Evolutionary conservation across 2,113 vertebrate species (phyloP), one percentile per base, ranked within the genome.

Genomic region (Odocoileus hemionus): DNA sequence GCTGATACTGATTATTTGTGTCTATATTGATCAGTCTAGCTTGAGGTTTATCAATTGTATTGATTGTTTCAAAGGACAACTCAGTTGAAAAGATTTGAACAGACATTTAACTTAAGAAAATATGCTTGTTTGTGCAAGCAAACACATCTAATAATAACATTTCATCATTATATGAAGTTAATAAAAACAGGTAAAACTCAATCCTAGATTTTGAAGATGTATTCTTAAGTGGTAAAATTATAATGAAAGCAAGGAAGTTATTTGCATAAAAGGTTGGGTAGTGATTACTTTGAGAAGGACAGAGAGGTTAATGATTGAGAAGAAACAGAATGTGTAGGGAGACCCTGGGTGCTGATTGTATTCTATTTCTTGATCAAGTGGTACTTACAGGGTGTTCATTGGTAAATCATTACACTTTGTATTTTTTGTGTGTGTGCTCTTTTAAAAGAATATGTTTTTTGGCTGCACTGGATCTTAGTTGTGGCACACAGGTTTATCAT

Each of bases 161-260:
- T 3, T 91, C 82, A 4, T 45, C 25, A n/a, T 84, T 25, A 55
- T 26, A 13, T 74, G 33, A 83, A 55, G 39, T n/a, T 3, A 58
- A 54, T 78, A 45, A 74, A 55, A 43, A 9, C 9, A 58, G 21
- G 11, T 28, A 26, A 91, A 58, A 70, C 16, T 60, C 47, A 50
- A 15, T 43, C 58, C 39, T 70, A 30, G 54, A 60, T 21, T 55
- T 78, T n/a, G 78, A 70, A 80, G 43, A 12, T 74, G 7, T 12
- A 7, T 76, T 74, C 45, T 19, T 76, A 52, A 25, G 58, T 94
- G 58, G 7, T 50, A 80, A 47, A 88, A 64, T 89, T 54, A n/a
- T 52, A 90, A 26, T 55, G 54, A 92, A 82, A 76, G 61, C 60
- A 91, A 78, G 26, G 26, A 89, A 6, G 43, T 91, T 33, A 67